Evolutionary conservation across 2,888 invertebrate species (phyloP), one percentile per base, ranked within the genome.

Genomic region (Blera fallax): DNA sequence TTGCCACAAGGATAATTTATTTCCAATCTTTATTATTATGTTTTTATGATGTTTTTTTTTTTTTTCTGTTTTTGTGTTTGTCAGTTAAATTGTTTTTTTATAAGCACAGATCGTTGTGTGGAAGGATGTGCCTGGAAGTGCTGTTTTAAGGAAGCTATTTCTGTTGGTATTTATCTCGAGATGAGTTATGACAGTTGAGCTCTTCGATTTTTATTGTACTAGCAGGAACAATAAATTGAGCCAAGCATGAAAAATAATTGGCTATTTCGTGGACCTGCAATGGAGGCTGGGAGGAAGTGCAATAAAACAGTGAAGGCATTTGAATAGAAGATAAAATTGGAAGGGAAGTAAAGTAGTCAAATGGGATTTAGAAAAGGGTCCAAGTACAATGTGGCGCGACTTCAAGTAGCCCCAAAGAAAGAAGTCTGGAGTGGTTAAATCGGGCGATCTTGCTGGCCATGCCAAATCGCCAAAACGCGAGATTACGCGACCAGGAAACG

Each of bases 1-100:
- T 87, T 87, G 87, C 87, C 87, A 56, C 87, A 82, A 87, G 87
- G 82, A 87, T 87, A 87, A 87, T 87, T 87, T 87, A 87, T 87
- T 87, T 87, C 82, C 82, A 82, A 87, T 87, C 77, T 87, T 87
- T 87, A 82, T 87, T 81, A 81, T 85, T 85, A 81, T 85, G 76
- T 81, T 85, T 85, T 85, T 81, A 85, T 85, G 85, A 81, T 70
- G 67, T 65, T 81, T 62, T 58, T 2, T 34, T 62, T 65, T 21
- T 56, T 34, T n/a, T 14, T 27, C 3, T 32, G 1, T 64, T 48
- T 14, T 60, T 56, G 64, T 37, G 64, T 82, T 78, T 83, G 78
- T 73, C 67, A 73, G 78, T 83, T 65, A 69, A 83, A 83, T 83
- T 78, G 82, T 80, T 84, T 74, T 67, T 29, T 37, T n/a, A n/a